phyloP scores from a whole-genome alignment of 2,113 vertebrate species.

The Coregonus clupeaformis region DNA sequence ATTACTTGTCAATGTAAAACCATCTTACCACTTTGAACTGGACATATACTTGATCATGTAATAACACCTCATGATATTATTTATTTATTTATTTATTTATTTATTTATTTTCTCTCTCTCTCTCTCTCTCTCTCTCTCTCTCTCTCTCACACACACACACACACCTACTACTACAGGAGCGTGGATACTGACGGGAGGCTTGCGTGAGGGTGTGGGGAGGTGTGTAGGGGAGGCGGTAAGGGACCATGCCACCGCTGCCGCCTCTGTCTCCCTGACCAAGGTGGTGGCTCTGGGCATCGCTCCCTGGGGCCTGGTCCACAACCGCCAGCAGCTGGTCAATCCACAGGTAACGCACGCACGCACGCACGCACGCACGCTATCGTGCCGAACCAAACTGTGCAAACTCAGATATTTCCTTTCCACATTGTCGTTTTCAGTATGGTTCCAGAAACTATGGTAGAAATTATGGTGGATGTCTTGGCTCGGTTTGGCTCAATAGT shows the following conservation, averaged over 20 bases:
- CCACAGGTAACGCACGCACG: slow-evolving; percentile 72
- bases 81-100: too few species aligned
- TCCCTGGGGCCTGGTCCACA: slow-evolving; percentile 83
- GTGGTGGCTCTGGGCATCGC: slow-evolving; percentile 84
- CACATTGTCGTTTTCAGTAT: too few species aligned
- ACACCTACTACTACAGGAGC: slow-evolving; percentile 69
- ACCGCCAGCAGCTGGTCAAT: slow-evolving; percentile 75
- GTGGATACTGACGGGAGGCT: slow-evolving; percentile 84
- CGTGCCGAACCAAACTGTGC: too few species aligned
- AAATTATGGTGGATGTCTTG: too few species aligned
- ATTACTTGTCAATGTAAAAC: too few species aligned
- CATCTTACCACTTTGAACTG: too few species aligned
- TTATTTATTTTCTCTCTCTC: too few species aligned
- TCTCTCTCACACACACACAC: not conserved
- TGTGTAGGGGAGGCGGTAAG: slow-evolving; percentile 85
- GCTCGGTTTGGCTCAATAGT: not conserved
- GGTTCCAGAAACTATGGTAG: too few species aligned
- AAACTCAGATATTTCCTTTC: too few species aligned
- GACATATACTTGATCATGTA: too few species aligned
- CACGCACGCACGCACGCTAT: not conserved
- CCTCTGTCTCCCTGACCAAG: slow-evolving; percentile 69
- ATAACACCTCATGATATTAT: too few species aligned
- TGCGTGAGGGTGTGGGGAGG: slow-evolving; percentile 79
- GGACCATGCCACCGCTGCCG: slow-evolving; percentile 80
- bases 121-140: not conserved